phyloP scores from a whole-genome alignment of 2,113 vertebrate genomes.

The Anarhynchus alexandrinus region DNA sequence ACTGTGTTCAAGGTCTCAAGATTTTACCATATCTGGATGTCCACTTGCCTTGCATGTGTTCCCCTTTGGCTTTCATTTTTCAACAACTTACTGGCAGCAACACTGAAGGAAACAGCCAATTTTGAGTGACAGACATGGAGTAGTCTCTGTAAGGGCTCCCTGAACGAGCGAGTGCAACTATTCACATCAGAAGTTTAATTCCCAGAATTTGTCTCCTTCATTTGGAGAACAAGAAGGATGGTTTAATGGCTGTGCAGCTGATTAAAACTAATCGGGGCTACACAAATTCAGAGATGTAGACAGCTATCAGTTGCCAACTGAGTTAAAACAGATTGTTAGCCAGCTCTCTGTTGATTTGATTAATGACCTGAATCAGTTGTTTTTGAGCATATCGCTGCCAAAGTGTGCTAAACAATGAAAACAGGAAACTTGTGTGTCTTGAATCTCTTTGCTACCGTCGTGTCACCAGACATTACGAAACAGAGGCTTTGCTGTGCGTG shows the following conservation, averaged over 20 bases:
- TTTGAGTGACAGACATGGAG: not conserved
- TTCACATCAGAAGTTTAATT: not conserved
- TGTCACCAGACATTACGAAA: not conserved
- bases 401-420: not conserved
- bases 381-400: not conserved
- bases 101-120: not conserved
- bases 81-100: not conserved
- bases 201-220: not conserved
- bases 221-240: not conserved
- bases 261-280: not conserved
- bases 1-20: not conserved
- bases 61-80: not conserved
- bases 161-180: accelerated
- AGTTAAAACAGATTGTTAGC: conserved; percentile 3
- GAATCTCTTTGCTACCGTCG: not conserved
- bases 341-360: conserved; percentile 3
- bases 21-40: conserved; percentile 57
- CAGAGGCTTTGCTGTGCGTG: not conserved
- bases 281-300: not conserved
- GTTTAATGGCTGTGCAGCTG: not conserved
- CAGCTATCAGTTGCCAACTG: not conserved
- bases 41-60: not conserved
- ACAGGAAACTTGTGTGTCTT: not conserved
- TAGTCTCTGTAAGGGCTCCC: not conserved
- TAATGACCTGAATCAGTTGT: not conserved